These are phyloP conservation scores for Andrena bicolor DNA, from an alignment of 2,888 invertebrate species.

Conservation along the genomic window DNA sequence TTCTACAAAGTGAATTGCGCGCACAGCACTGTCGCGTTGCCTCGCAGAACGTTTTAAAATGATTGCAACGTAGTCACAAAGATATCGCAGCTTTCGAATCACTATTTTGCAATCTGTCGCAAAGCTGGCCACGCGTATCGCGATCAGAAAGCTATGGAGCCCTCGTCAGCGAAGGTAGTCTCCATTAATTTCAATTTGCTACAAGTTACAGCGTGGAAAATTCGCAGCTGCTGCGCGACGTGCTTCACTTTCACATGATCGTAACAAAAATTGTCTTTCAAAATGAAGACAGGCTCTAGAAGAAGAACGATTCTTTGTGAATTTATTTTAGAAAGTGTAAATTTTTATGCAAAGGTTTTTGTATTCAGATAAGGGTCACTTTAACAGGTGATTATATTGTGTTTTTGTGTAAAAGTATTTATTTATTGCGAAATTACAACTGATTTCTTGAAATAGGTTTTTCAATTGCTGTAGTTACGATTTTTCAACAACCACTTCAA, in stretches of 20 bases:
- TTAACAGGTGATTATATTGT: no score
- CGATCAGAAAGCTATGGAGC: not conserved
- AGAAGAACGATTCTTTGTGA: no score
- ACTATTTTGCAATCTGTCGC: not conserved
- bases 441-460: no score
- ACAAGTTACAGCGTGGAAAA: not conserved
- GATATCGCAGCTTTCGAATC: not conserved
- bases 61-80: slow-evolving; percentile 19
- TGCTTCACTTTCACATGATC: not conserved
- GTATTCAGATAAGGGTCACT: no score
- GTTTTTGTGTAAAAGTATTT: no score
- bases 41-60: slow-evolving; percentile 16
- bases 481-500: no score
- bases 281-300: no score
- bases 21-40: not conserved
- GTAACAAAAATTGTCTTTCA: not conserved
- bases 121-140: not conserved
- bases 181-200: not conserved
- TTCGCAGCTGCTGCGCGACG: not conserved
- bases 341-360: no score
- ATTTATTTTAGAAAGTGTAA: no score
- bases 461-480: no score
- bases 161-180: not conserved
- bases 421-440: no score
- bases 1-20: not conserved